Base-by-base conservation (phyloP, 2,797 vertebrate genomes). In the Hyperoplus immaculatus region DNA sequence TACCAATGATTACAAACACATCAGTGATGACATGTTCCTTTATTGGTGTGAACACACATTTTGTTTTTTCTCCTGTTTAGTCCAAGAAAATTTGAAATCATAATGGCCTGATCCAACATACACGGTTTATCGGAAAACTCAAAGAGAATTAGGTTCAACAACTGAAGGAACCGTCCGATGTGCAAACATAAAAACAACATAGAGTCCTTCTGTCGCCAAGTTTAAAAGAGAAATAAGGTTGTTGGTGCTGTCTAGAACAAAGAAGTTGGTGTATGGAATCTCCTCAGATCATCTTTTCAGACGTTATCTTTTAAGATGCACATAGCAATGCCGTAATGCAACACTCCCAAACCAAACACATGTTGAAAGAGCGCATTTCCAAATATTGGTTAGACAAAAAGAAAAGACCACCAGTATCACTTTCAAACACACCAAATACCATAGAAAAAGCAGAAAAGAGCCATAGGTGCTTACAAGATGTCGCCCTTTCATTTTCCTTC, bases 401-500 rank as follows among this genome's bases (percentile, higher is more conserved):
- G 2, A 45, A 46, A 12, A 45, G 11, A 8, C 43, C 43, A 55
- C 14, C 5, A 8, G 6, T 4, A 16, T 29, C 9, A 43, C 46
- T 68, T 80, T 46, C 61, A 68, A 76, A 66, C 46, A 47, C 3
- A 42, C 18, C 38, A 43, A 8, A 39, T 56, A 21, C 47, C 13
- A 46, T 51, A 42, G 8, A 42, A 13, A 78, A n/a, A 11, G 57
- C 29, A 63, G 56, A 51, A 77, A 58, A 42, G 29, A 36, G 10
- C 49, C 15, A 6, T 15, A 8, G 5, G 6, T 29, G 45, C 54
- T 61, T 12, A 43, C 47, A 60, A 43, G 10, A 14, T 29, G 8
- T 47, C 36, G 45, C 38, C 61, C 85, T 78, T 74, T 79, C 3
- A 63, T 80, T 81, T 51, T 79, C 70, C 70, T 60, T 43, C 56